A percentile compares a stretch with the other conserved stretches of the same genome.
phyloP scores from a whole-genome alignment of 2,888 invertebrate species.

The Linyphia triangularis region DNA sequence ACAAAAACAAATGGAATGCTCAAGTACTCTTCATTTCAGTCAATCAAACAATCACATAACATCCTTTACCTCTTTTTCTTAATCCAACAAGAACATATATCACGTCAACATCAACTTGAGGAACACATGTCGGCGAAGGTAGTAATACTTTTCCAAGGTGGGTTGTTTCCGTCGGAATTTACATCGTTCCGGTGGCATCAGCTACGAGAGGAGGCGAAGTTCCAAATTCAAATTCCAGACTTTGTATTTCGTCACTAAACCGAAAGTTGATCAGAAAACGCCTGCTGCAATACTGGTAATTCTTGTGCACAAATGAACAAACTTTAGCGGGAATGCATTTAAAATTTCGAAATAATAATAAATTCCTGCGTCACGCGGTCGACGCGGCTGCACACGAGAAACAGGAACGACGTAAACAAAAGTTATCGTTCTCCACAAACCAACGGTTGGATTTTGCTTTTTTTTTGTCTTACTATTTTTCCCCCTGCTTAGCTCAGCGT shows the following conservation, averaged over 20 bases:
- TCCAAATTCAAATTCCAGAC: background rate
- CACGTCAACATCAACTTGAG: background rate
- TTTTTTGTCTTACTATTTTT: slow-evolving; percentile 48
- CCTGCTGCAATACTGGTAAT: slow-evolving; percentile 5
- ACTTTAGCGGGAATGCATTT: background rate
- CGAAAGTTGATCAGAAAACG: background rate
- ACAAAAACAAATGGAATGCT: background rate
- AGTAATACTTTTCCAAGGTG: background rate
- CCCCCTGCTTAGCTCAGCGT: slow-evolving; percentile 47
- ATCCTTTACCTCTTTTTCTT: background rate
- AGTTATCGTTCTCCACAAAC: slow-evolving; percentile 63
- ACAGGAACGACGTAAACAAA: slow-evolving; percentile 70
- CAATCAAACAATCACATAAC: background rate
- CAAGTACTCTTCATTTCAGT: background rate
- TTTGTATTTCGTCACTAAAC: background rate
- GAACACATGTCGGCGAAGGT: background rate
- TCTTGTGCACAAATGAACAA: background rate
- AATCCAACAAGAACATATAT: too few relatives aligned
- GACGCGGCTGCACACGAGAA: slow-evolving; percentile 55
- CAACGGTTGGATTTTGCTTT: slow-evolving; percentile 51
- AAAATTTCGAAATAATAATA: slow-evolving; percentile 1
- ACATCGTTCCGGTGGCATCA: slow-evolving; percentile 3
- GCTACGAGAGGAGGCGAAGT: too few relatives aligned
- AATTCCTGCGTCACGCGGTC: slow-evolving; percentile 36
- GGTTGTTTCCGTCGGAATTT: background rate